Base-by-base conservation (phyloP, 2,113 vertebrate species). In the Oophaga pumilio region DNA sequence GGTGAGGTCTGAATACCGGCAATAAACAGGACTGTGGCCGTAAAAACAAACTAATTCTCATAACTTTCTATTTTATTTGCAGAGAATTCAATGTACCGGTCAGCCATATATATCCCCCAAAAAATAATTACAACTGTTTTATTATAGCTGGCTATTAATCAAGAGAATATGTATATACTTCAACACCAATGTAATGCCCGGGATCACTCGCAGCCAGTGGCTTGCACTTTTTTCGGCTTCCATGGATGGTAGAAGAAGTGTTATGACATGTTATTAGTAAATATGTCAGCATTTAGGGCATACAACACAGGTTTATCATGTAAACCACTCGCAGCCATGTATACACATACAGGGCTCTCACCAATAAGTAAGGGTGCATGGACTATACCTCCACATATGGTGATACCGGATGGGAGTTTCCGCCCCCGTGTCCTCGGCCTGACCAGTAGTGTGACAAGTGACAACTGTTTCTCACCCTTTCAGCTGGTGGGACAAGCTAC, bases 401-500 rank as follows among this genome's bases (percentile, higher is more conserved):
- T 43, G 62, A 18, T 59, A 17, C 12, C n/a, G 79, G 33, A 6
- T 43, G 1, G 3, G 17, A 66, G 33, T 50, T 50, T 66, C 81
- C 4, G 33, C 59, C 60, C 43, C 22, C 43, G n/a, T 83, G 62
- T 53, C 81, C 81, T 83, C 13, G 26, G 22, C 62, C 33, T 86
- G 74, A 77, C 62, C 59, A 15, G 69, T 18, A 85, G 1, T 50
- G 73, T 85, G 74, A 77, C 73, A 50, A 76, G 80, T 87, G 90
- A 76, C 69, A 92, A 81, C 89, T 92, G 88, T 87, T 91, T 89
- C 93, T 91, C 91, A 91, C 68, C 15, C 85, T 59, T 76, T n/a
- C 89, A 64, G 87, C 88, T 59, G 53, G 9, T 89, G 86, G 85
- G 60, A 82, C 86, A 83, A 53, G n/a, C 73, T 64, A 83, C 69